Conservation (phyloP, 2,113 vertebrate species). For the Nesogale talazaci region DNA sequence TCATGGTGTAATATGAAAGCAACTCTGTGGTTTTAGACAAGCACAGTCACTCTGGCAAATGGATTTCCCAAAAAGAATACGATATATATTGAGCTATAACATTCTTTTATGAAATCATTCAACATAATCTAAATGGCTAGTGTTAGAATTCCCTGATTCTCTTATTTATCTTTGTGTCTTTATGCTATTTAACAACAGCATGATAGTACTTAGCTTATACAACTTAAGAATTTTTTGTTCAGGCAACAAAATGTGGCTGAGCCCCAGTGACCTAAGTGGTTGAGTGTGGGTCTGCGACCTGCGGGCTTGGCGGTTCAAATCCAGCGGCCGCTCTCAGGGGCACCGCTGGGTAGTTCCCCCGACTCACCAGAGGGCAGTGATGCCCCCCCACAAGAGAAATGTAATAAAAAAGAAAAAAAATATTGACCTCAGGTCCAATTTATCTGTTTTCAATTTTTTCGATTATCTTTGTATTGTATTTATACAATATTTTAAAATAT, state of each 20-base stretch:
- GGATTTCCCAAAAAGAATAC: no score
- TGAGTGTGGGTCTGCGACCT: no score
- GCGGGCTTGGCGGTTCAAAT: no score
- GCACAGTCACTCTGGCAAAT: no score
- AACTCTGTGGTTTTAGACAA: no score
- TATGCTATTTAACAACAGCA: neutral
- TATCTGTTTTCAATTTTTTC: neutral
- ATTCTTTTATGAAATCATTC: neutral
- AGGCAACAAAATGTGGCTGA: constrained; percentile 9
- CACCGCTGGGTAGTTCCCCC: no score
- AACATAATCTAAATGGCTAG: neutral
- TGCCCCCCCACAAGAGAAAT: no score
- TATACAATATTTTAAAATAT: neutral
- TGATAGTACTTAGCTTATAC: neutral
- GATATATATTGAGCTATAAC: neutral
- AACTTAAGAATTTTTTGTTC: neutral
- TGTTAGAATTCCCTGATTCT: neutral
- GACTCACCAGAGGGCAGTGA: no score
- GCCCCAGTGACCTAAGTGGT: no score
- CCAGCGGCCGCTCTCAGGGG: no score
- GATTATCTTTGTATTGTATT: neutral
- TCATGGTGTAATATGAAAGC: no score
- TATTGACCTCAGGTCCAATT: neutral
- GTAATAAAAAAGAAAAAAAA: no score
- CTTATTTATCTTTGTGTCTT: neutral